Evolutionary conservation across 2,888 invertebrate genomes (phyloP).

Genomic region (Sesia bembeciformis): DNA sequence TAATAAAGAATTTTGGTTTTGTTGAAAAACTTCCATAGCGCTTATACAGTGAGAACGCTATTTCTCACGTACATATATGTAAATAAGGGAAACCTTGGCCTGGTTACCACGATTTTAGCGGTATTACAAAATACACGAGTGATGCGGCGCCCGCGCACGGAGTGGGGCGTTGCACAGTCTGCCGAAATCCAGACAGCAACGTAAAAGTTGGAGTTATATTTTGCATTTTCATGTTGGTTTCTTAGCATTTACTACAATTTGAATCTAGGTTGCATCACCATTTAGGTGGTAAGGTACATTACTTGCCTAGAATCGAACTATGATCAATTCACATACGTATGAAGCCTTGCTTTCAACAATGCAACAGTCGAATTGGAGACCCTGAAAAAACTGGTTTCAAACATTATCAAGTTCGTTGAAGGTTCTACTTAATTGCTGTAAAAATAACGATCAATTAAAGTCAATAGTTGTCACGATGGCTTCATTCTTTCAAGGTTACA

Average conservation of each 20-base stretch:
- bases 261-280: too few species aligned
- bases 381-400: slow-evolving; percentile 11
- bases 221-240: too few species aligned
- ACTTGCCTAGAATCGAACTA: too few species aligned
- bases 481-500: too few species aligned
- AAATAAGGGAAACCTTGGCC: slow-evolving; percentile 68
- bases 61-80: slow-evolving; percentile 67
- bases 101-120: slow-evolving; percentile 71
- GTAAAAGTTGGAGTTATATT: not conserved
- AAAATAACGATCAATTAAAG: too few species aligned
- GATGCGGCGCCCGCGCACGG: slow-evolving; percentile 33
- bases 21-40: slow-evolving; percentile 1
- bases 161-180: not conserved
- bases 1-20: not conserved
- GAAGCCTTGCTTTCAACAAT: not conserved
- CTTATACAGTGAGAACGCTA: slow-evolving; percentile 41
- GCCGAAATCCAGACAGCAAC: not conserved
- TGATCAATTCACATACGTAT: not conserved
- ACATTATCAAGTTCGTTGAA: not conserved
- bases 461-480: too few species aligned
- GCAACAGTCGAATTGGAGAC: slow-evolving; percentile 14
- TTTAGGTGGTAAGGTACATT: too few species aligned
- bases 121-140: slow-evolving; percentile 62
- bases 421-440: not conserved
- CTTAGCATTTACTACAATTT: too few species aligned